Percentiles rank a stretch among this genome's conserved stretches.
Evolutionary conservation across 2,888 invertebrate genomes (phyloP).

Genomic region (Heliconius aoede): DNA sequence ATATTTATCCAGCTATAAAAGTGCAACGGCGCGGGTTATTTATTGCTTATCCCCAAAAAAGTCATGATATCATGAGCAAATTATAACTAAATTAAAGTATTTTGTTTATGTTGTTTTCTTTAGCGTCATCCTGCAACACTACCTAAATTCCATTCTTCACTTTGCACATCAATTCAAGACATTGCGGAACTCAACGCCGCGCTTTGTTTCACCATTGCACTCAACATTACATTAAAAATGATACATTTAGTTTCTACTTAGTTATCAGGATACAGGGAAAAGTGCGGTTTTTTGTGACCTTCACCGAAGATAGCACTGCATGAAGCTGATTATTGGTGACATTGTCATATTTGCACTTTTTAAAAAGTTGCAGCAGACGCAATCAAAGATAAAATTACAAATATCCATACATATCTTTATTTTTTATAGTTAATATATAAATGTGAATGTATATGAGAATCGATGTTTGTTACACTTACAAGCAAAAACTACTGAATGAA

Average conservation of each 20-base stretch:
- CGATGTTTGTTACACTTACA: no score
- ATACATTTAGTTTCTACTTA: background rate
- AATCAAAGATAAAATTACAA: no score
- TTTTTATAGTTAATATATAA: no score
- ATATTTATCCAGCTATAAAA: constrained; percentile 40
- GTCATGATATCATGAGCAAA: constrained; percentile 29
- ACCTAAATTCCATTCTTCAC: no score
- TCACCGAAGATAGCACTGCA: constrained; percentile 4
- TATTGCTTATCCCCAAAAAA: constrained; percentile 37
- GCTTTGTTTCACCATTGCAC: background rate
- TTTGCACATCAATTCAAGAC: background rate
- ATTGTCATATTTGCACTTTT: no score
- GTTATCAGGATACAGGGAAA: background rate
- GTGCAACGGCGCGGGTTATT: constrained; percentile 34
- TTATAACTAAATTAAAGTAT: constrained; percentile 7
- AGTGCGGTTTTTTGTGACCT: background rate
- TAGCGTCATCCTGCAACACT: background rate
- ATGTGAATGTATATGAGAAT: no score
- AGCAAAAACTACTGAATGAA: no score
- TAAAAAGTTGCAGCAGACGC: no score
- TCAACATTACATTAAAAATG: background rate
- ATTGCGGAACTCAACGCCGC: background rate
- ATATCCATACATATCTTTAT: no score
- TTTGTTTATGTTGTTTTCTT: background rate
- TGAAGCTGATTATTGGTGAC: no score